phyloP scores from a whole-genome alignment of 2,113 vertebrate species.

The Pelusios castaneus region DNA sequence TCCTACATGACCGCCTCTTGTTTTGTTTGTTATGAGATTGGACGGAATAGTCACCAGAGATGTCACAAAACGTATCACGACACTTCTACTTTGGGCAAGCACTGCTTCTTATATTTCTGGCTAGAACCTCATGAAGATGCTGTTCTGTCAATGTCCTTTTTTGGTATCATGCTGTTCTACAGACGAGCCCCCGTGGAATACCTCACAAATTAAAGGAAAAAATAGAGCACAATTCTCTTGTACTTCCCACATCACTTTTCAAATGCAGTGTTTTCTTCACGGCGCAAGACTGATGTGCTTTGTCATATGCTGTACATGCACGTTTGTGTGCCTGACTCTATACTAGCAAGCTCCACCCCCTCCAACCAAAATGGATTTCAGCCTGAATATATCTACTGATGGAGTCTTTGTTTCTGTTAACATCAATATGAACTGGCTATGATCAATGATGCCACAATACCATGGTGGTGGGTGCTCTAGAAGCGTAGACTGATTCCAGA shows the following conservation, averaged over 20 bases:
- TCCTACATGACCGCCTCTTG: neutral
- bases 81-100: neutral
- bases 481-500: constrained; percentile 24
- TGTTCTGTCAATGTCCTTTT: neutral
- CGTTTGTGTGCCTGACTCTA: neutral
- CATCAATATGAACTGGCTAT: constrained; percentile 15
- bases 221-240: neutral
- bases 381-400: constrained; percentile 5
- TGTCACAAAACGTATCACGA: neutral
- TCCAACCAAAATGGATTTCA: constrained; percentile 29
- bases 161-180: neutral
- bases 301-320: neutral
- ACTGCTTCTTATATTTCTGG: neutral
- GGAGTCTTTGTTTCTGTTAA: constrained; percentile 18
- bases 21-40: neutral
- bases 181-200: neutral
- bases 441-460: neutral
- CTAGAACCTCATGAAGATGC: neutral
- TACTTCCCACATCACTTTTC: neutral
- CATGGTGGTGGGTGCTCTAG: neutral
- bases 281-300: neutral
- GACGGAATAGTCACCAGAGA: neutral
- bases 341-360: neutral
- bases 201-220: neutral
- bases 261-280: neutral